Base-by-base conservation (phyloP, 2,113 vertebrate genomes). In the Anser cygnoides region DNA sequence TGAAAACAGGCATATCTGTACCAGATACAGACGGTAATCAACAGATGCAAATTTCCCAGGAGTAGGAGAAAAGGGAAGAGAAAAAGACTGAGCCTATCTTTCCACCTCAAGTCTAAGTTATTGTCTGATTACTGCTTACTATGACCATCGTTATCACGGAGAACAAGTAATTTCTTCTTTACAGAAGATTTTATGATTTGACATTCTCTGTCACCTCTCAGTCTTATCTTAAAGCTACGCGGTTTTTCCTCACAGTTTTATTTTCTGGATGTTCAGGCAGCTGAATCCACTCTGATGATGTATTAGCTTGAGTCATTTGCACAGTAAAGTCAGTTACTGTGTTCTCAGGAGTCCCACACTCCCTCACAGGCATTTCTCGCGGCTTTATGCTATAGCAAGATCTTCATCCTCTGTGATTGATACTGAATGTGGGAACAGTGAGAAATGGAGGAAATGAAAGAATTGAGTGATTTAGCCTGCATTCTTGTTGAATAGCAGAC, bases 141-240 rank as follows among this genome's bases (percentile, higher is more conserved):
- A 0, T 12, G 43, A 2, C 7, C 46, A 14, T 12, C 13, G 2
- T 9, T 17, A 21, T 10, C 11, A 18, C 2, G 9, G 63, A 41
- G n/a, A 62, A 55, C 29, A 49, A 65, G 13, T 35, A 23, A 18
- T 61, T 70, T 26, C 59, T 33, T 22, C 28, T 43, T 26, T 35
- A 28, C 5, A 28, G 66, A 23, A 46, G 23, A 10, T 14, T 26
- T n/a, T 14, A 19, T 21, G 6, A 37, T 61, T 54, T 43, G 17
- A 31, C 12, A 9, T 11, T 41, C 41, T 37, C 16, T 68, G 11
- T 39, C 25, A 49, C 44, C 29, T 67, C 29, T 67, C 44, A 25
- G 61, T 13, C 13, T 18, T 33, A 39, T 11, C 25, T 11, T 31
- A 5, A 25, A 59, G n/a, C 46, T 61, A n/a, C 3, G 2, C 29